phyloP scores from a whole-genome alignment of 2,797 vertebrate species.

The Cynopterus sphinx region DNA sequence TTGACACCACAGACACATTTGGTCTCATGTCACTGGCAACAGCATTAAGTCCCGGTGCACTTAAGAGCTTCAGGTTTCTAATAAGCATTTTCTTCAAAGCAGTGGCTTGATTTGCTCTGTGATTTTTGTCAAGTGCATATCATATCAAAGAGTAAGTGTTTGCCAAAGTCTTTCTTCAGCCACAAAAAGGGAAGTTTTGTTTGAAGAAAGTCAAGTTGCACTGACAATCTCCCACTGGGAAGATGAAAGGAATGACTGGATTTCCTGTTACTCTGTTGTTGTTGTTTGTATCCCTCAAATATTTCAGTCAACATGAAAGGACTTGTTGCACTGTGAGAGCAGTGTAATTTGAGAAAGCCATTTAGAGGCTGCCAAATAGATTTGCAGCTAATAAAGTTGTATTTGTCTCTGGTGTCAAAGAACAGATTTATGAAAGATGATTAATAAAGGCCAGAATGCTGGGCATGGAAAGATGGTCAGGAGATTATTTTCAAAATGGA shows the following conservation, averaged over 20 bases:
- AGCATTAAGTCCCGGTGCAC: slow-evolving; percentile 81
- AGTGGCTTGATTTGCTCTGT: slow-evolving; percentile 81
- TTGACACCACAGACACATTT: slow-evolving; percentile 79
- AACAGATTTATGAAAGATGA: slow-evolving; percentile 79
- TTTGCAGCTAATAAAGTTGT: slow-evolving; percentile 81
- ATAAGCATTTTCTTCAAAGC: slow-evolving; percentile 86
- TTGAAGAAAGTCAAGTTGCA: slow-evolving; percentile 84
- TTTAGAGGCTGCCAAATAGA: slow-evolving; percentile 78
- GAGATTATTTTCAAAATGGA: slow-evolving; percentile 17
- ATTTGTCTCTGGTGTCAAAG: slow-evolving; percentile 79
- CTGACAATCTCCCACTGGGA: slow-evolving; percentile 78
- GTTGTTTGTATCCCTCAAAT: slow-evolving; percentile 80
- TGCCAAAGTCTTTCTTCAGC: slow-evolving; percentile 84
- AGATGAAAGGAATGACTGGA: slow-evolving; percentile 82
- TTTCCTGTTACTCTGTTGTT: slow-evolving; percentile 82
- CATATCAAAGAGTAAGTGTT: slow-evolving; percentile 86
- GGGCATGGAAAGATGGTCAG: slow-evolving; percentile 58
- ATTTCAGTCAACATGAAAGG: slow-evolving; percentile 82
- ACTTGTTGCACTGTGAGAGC: slow-evolving; percentile 74
- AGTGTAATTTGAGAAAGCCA: slow-evolving; percentile 74
- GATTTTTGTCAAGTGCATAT: slow-evolving; percentile 86
- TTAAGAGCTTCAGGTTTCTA: slow-evolving; percentile 83
- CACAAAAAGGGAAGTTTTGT: slow-evolving; percentile 83
- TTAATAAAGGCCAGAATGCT: slow-evolving; percentile 68
- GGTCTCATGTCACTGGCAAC: slow-evolving; percentile 70